Percentiles rank a stretch among this genome's conserved stretches.
These are phyloP conservation scores for Synanthedon andrenaeformis DNA, from an alignment of 2,888 invertebrate species.

Conservation along the genomic window DNA sequence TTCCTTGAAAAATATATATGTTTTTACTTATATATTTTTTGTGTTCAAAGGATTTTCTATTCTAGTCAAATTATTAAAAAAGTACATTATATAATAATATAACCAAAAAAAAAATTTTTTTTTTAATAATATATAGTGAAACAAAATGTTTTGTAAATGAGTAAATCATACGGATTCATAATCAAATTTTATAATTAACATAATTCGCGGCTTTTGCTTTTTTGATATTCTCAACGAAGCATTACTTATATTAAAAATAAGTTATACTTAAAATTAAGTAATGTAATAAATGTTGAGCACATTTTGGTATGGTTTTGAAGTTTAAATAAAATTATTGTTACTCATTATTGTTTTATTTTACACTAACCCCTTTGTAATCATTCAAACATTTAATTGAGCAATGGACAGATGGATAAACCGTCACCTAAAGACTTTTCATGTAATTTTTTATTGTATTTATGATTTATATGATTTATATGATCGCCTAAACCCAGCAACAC, in stretches of 20 bases:
- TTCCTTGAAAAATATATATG: no score
- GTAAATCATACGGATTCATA: not conserved
- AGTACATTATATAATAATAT: no score
- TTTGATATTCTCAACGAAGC: constrained; percentile 9
- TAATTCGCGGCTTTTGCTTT: constrained; percentile 16
- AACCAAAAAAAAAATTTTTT: no score
- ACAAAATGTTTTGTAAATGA: not conserved
- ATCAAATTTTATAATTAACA: constrained; percentile 14
- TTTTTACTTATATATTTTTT: no score
- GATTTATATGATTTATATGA: no score
- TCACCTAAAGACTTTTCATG: no score
- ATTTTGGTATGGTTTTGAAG: constrained; percentile 20
- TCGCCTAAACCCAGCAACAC: no score
- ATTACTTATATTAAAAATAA: not conserved
- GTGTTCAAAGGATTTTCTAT: no score
- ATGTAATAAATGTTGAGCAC: constrained; percentile 8
- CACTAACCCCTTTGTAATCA: not conserved
- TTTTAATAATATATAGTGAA: not conserved
- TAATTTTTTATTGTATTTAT: no score
- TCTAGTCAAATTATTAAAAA: no score
- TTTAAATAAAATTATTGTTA: constrained; percentile 22
- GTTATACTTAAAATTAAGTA: constrained; percentile 8
- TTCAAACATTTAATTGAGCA: not conserved
- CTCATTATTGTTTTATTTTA: constrained; percentile 11
- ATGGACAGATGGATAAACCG: no score